phyloP scores from a whole-genome alignment of 2,888 invertebrate genomes.

The Taphrorychus bicolor region DNA sequence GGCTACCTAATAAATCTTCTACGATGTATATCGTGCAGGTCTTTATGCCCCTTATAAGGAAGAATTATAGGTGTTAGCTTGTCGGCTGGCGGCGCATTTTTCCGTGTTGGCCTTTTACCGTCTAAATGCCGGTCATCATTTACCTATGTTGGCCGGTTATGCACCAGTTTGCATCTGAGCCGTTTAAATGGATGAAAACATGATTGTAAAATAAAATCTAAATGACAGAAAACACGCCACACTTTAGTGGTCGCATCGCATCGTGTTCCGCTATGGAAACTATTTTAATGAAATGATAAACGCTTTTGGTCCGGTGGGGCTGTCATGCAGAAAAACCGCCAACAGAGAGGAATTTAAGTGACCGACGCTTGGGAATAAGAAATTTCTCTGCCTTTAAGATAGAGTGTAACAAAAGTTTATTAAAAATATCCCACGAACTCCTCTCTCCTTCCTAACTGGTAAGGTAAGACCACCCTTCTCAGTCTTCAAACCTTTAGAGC shows the following conservation, averaged over 20 bases:
- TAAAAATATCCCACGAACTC: no score
- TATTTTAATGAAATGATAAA: conserved; percentile 21
- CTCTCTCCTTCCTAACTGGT: no score
- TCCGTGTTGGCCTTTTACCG: conserved; percentile 7
- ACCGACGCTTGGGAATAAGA: background rate
- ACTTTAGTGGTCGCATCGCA: conserved; percentile 15
- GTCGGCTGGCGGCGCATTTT: conserved; percentile 8
- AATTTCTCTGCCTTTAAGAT: background rate
- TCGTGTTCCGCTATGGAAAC: conserved; percentile 14
- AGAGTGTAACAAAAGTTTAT: no score
- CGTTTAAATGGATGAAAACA: conserved; percentile 20
- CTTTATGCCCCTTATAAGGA: conserved; percentile 1
- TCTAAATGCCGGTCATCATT: conserved; percentile 21
- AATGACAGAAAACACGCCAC: conserved; percentile 23
- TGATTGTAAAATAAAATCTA: conserved; percentile 20
- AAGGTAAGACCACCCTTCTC: no score
- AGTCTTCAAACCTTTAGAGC: no score
- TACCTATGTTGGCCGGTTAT: conserved; percentile 19
- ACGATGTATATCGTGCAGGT: background rate
- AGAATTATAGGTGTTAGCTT: conserved; percentile 10
- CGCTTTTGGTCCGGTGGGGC: background rate
- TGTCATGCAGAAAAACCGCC: conserved; percentile 18
- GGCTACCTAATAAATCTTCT: background rate
- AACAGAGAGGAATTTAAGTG: background rate
- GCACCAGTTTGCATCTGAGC: conserved; percentile 29